Base-by-base conservation (phyloP, 2,113 vertebrate species). In the Heterotis niloticus region DNA sequence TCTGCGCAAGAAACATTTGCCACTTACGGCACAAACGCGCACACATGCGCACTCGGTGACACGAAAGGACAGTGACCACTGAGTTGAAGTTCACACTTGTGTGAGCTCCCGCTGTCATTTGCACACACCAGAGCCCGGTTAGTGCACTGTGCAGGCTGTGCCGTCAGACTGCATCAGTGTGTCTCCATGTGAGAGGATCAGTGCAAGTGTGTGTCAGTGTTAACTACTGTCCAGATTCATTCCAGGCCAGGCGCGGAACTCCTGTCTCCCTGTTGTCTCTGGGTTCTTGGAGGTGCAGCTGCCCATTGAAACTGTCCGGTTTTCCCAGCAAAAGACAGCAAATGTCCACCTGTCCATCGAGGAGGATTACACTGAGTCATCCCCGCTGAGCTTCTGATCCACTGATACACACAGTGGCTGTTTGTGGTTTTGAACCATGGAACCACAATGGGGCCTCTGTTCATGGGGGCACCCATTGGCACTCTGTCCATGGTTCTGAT, bases 401-500 rank as follows among this genome's bases (percentile, higher is more conserved):
- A 4, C 7, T 2, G 34, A 44, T 44, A 44, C 7, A 44, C 7
- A 44, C 34, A 4, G 34, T 44, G 34, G 7, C 34, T 4, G 34
- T 44, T 44, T 44, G 34, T 44, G 34, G 34, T 44, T 44, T 7
- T 44, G 34, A 44, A 44, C 7, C 34, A 44, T 44, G 34, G 34
- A 44, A 7, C 34, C 34, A 44, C 34, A 44, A 44, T 44, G 34
- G 34, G 34, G 34, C 3, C 34, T 44, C 34, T 44, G 34, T 44
- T 7, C 34, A 44, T 44, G 34, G 34, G 2, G 34, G 34, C 64
- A 29, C 67, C 73, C 86, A 60, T 3, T 84, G 81, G 80, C 62
- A 86, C 83, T 80, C 78, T 83, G 86, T 83, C 86, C 85, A 14
- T 64, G 65, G 79, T 54, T 67, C 78, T 88, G 78, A 86, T 87